Percentiles rank a stretch among this genome's conserved stretches.
Conservation (phyloP, 2,888 invertebrate species). For the Sinohyriopsis cumingii region DNA sequence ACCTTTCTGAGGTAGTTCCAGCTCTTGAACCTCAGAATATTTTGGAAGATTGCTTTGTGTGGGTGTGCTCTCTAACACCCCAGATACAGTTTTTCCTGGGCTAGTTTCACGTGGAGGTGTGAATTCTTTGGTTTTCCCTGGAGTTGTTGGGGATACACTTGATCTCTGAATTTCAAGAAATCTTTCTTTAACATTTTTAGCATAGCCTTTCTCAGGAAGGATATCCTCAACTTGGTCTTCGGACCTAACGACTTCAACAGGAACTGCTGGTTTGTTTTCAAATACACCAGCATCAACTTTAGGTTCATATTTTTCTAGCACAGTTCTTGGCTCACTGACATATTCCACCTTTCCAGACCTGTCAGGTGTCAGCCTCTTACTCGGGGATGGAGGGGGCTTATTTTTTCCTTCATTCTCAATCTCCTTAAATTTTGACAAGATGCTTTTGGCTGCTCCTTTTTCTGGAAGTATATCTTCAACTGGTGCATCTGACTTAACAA, state of each 20-base stretch:
- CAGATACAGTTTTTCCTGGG: slow-evolving; percentile 34
- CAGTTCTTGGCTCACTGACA: slow-evolving; percentile 53
- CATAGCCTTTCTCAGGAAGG: slow-evolving; percentile 45
- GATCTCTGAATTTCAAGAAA: slow-evolving; percentile 41
- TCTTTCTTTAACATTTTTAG: slow-evolving; percentile 47
- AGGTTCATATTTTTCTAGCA: slow-evolving; percentile 53
- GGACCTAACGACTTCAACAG: slow-evolving; percentile 42
- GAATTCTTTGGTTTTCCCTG: slow-evolving; percentile 46
- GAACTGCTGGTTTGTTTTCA: slow-evolving; percentile 49
- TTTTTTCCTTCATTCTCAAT: slow-evolving; percentile 47
- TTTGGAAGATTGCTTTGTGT: slow-evolving; percentile 47
- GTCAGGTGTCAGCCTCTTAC: slow-evolving; percentile 56
- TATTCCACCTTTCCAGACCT: slow-evolving; percentile 51
- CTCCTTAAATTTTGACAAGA: slow-evolving; percentile 59
- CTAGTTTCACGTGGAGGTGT: slow-evolving; percentile 56
- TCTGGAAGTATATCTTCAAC: slow-evolving; percentile 55
- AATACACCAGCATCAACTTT: slow-evolving; percentile 51
- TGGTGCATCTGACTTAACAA: slow-evolving; percentile 49
- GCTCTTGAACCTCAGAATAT: slow-evolving; percentile 36
- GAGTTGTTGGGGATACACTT: slow-evolving; percentile 38
- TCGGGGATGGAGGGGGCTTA: slow-evolving; percentile 49
- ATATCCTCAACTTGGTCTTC: slow-evolving; percentile 36
- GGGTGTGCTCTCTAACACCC: slow-evolving; percentile 57
- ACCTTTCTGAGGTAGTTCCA: slow-evolving; percentile 75
- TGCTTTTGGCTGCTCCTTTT: slow-evolving; percentile 51